Evolutionary conservation across 2,888 invertebrate genomes (phyloP), one percentile per base, ranked within the genome.

Genomic region (Disparrhopalites patrizii): DNA sequence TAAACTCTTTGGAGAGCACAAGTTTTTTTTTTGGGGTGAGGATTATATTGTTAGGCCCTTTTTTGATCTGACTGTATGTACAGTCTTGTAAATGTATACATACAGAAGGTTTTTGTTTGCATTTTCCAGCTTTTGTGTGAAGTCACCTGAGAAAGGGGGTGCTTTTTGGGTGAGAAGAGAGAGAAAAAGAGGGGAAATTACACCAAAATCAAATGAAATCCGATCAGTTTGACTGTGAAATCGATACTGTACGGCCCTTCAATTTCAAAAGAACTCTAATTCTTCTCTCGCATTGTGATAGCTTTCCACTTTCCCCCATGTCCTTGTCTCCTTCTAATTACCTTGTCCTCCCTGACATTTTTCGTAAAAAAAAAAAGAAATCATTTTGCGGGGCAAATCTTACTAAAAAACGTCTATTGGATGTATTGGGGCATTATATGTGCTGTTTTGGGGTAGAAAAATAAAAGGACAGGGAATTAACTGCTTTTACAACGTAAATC

Each of bases 151-250:
- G 40, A n/a, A n/a, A n/a, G n/a, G n/a, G n/a, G n/a, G n/a, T n/a
- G n/a, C n/a, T n/a, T 50, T 56, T 56, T 36, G 20, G 51, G 20
- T 61, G 36, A 55, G 43, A n/a, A n/a, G n/a, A n/a, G n/a, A 25
- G 54, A 20, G 33, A 64, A n/a, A 64, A 64, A 64, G 55, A 50
- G 56, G 64, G 40, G 36, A 64, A 61, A 61, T 50, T 61, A 61
- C 61, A 61, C 61, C 51, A 61, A 57, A 64, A 64, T 64, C 56
- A 47, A 56, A 25, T 68, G 68, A 68, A 68, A 68, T 68, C 62
- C 62, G 68, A 68, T 68, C 68, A 63, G 38, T 62, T 66, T 56
- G 33, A n/a, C 60, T 68, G 66, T 68, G 68, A 62, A 68, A 68
- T 68, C 63, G 68, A 68, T 68, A 66, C 68, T 57, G 28, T 58